These are phyloP conservation scores for Eucera pruinosa DNA, from an alignment of 2,888 invertebrate species.

Conservation along the genomic window DNA sequence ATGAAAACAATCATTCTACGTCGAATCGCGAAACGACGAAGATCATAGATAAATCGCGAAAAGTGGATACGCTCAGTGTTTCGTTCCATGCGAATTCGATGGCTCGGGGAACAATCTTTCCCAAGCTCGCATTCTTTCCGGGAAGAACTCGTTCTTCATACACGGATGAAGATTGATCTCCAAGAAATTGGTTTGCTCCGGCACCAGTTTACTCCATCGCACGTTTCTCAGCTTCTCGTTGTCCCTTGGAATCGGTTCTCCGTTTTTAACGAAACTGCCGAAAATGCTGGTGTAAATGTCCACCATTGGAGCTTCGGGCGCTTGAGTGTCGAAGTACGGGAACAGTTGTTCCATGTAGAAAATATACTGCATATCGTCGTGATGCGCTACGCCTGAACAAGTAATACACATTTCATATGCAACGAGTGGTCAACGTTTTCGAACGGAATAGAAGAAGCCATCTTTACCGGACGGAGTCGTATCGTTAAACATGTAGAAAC, in stretches of 20 bases:
- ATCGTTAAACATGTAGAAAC: slow-evolving; percentile 86
- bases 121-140: slow-evolving; percentile 83
- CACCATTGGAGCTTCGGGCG: slow-evolving; percentile 84
- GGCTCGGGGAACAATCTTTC: slow-evolving; percentile 81
- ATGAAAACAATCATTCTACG: too few species aligned
- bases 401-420: not conserved
- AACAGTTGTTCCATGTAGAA: slow-evolving; percentile 81
- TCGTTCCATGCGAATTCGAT: not conserved
- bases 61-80: too few species aligned
- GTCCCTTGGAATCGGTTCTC: slow-evolving; percentile 84
- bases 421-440: not conserved
- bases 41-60: too few species aligned
- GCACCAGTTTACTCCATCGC: slow-evolving; percentile 83
- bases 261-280: slow-evolving; percentile 85
- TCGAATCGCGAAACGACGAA: too few species aligned
- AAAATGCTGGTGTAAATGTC: slow-evolving; percentile 83
- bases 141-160: slow-evolving; percentile 81
- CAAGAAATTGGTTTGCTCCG: slow-evolving; percentile 81
- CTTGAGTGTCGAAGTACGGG: slow-evolving; percentile 83
- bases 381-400: slow-evolving; percentile 84
- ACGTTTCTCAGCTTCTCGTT: slow-evolving; percentile 68
- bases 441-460: too few species aligned
- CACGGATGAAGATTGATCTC: slow-evolving; percentile 82
- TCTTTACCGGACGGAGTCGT: slow-evolving; percentile 85
- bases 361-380: slow-evolving; percentile 86